A percentile compares a stretch with the other conserved stretches of the same genome.
Conservation (phyloP, 2,113 vertebrate species). For the Eptesicus fuscus region DNA sequence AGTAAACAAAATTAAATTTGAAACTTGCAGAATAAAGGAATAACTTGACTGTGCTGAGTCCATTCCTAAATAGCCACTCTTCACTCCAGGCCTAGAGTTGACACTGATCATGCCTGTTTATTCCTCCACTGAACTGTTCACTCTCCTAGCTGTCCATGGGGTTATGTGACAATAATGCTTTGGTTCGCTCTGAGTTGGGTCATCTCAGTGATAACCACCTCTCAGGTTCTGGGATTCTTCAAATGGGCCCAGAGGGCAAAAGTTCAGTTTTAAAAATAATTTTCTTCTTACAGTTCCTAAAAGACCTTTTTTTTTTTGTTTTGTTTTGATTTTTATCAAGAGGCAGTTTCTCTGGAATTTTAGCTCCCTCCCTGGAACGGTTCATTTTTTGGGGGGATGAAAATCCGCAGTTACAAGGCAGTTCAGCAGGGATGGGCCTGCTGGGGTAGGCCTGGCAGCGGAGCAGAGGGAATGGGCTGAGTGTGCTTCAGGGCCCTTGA, state of each 20-base stretch:
- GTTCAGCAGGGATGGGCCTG: neutral
- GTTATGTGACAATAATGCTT: neutral
- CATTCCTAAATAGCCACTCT: neutral
- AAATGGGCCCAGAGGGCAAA: neutral
- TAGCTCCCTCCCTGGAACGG: neutral
- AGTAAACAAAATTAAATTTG: neutral
- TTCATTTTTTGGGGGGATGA: neutral
- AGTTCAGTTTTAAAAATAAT: neutral
- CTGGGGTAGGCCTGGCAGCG: neutral
- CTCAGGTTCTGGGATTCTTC: neutral
- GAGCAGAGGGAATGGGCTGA: too few species aligned
- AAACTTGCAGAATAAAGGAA: neutral
- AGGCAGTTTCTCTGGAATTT: neutral
- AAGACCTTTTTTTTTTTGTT: neutral
- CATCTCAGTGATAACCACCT: neutral
- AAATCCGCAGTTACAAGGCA: neutral
- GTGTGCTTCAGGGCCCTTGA: accelerated
- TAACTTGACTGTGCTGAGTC: neutral
- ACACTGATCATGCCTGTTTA: neutral
- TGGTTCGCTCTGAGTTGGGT: neutral
- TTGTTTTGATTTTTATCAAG: neutral
- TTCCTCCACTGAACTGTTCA: neutral
- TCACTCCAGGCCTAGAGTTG: neutral
- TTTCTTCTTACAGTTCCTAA: neutral
- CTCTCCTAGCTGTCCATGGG: neutral